phyloP scores from a whole-genome alignment of 2,113 vertebrate genomes.

The Hassar affinis region DNA sequence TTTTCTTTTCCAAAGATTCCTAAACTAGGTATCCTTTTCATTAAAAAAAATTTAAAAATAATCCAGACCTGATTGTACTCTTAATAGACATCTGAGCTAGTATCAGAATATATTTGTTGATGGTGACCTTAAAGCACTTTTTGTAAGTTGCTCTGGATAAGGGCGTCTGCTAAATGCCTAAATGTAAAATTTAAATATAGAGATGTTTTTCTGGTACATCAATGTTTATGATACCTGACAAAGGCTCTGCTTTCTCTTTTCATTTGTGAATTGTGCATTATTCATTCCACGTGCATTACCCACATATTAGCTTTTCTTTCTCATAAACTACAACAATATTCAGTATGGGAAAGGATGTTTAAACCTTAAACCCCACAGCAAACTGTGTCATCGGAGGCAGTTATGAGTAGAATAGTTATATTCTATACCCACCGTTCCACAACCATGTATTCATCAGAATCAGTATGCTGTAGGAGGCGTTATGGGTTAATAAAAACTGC shows the following conservation, averaged over 20 bases:
- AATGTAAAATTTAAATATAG: too few species aligned
- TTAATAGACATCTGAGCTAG: too few species aligned
- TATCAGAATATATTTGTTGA: too few species aligned
- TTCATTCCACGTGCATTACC: neutral
- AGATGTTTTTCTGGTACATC: neutral
- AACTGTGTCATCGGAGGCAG: neutral
- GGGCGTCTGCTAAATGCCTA: too few species aligned
- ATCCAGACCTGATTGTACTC: too few species aligned
- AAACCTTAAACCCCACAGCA: slow-evolving; percentile 13
- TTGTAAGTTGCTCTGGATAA: too few species aligned
- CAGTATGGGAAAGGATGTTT: neutral
- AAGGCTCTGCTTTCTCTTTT: neutral
- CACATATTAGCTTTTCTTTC: slow-evolving; percentile 13
- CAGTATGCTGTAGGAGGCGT: slow-evolving; percentile 25
- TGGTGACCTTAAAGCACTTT: too few species aligned
- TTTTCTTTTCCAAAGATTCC: too few species aligned
- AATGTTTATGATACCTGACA: too few species aligned
- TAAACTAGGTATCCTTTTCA: too few species aligned
- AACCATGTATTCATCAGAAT: slow-evolving; percentile 38
- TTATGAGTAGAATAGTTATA: slow-evolving; percentile 19
- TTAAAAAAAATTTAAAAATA: too few species aligned
- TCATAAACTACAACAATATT: slow-evolving; percentile 26
- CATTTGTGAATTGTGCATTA: slow-evolving; percentile 7
- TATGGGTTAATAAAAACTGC: slow-evolving; percentile 45
- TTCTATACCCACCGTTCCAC: neutral